Conservation (phyloP, 2,797 vertebrate species). For the Alauda arvensis region DNA sequence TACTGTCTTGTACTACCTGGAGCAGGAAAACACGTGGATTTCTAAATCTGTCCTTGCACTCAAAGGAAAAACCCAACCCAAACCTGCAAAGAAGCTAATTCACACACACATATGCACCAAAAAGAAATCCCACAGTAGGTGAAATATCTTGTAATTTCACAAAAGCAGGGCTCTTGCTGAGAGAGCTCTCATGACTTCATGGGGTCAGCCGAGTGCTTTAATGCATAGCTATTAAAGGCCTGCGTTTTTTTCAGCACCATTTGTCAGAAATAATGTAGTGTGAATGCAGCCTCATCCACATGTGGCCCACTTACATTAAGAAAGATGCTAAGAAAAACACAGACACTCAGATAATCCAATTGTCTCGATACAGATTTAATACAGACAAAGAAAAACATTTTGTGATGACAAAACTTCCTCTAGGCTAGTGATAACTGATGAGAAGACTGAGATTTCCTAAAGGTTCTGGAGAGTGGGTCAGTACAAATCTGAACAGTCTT, state of each 20-base stretch:
- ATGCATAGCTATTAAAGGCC: not conserved
- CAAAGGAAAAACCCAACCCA: not conserved
- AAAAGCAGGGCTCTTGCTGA: not conserved
- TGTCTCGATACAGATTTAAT: not conserved
- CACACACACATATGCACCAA: not conserved
- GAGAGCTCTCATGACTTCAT: not conserved
- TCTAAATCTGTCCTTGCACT: not conserved
- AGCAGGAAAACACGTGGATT: not conserved
- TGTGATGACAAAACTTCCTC: not conserved
- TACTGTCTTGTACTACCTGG: not conserved
- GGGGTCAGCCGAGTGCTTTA: not conserved
- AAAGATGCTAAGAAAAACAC: not conserved
- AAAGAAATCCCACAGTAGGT: not conserved
- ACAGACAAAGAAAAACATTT: not conserved
- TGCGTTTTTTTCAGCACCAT: not conserved
- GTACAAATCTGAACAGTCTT: not conserved
- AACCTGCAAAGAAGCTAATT: not conserved
- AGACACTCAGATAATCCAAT: not conserved
- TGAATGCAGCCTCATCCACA: not conserved
- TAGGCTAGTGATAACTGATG: not conserved
- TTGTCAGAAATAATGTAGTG: conserved; percentile 28
- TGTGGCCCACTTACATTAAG: not conserved
- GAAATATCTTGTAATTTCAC: not conserved
- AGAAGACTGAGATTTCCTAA: conserved; percentile 4
- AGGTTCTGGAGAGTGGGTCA: not conserved